These are phyloP conservation scores for Trogon surrucura DNA, from an alignment of 2,113 vertebrate genomes.

Conservation along the genomic window DNA sequence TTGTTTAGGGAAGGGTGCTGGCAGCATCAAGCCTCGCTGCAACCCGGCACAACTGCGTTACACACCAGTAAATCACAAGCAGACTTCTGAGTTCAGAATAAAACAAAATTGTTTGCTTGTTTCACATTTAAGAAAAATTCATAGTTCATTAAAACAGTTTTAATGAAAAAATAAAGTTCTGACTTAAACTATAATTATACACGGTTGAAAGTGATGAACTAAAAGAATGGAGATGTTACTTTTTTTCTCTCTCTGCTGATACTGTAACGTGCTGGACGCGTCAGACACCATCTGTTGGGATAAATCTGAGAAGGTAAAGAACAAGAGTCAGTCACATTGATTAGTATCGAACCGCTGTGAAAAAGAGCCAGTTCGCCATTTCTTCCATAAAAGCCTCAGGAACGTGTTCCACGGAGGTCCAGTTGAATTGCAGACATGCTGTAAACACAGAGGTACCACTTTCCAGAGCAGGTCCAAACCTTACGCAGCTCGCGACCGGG, in stretches of 20 bases:
- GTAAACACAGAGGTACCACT: background rate
- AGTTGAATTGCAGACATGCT: background rate
- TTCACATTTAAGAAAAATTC: slow-evolving; percentile 49
- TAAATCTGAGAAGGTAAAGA: slow-evolving; percentile 32
- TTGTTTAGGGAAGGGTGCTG: background rate
- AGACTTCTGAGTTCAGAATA: background rate
- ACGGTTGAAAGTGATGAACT: slow-evolving; percentile 51
- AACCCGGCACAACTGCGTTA: background rate
- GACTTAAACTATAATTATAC: slow-evolving; percentile 69
- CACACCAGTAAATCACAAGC: slow-evolving; percentile 11
- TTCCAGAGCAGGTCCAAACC: background rate
- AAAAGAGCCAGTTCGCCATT: background rate
- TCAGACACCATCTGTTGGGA: slow-evolving; percentile 16
- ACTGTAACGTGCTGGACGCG: background rate
- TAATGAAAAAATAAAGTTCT: slow-evolving; percentile 75
- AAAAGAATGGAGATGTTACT: slow-evolving; percentile 43
- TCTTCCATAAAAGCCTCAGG: background rate
- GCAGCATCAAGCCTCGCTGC: background rate
- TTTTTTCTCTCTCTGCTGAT: slow-evolving; percentile 39
- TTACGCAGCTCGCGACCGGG: fast-evolving
- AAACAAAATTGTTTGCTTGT: slow-evolving; percentile 33
- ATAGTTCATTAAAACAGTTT: slow-evolving; percentile 62
- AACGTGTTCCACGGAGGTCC: background rate
- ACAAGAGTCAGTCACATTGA: slow-evolving; percentile 6
- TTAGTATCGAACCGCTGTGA: background rate